Conservation (phyloP, 1,140 invertebrate genomes). For the Catajapyx aquilonaris region DNA sequence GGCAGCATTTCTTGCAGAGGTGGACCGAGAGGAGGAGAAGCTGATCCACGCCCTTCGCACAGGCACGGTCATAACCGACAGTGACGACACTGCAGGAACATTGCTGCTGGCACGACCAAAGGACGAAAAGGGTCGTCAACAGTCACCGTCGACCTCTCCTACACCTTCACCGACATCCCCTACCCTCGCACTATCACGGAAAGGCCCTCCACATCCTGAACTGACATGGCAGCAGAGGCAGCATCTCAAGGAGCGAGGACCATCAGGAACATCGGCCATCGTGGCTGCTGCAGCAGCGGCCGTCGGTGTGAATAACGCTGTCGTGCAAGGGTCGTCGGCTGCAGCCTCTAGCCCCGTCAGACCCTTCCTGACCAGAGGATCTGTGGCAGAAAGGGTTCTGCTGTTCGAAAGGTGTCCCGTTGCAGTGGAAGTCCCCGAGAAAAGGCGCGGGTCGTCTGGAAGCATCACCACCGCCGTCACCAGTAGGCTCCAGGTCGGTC, state of each 20-base stretch:
- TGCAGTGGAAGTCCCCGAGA: slow-evolving; percentile 21
- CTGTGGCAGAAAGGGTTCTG: slow-evolving; percentile 72
- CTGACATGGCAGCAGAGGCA: slow-evolving; percentile 39
- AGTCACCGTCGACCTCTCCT: too few species aligned
- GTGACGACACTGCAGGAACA: too few species aligned
- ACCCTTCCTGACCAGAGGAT: slow-evolving; percentile 68
- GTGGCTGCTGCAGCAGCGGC: slow-evolving; percentile 3
- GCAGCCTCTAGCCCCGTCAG: slow-evolving; percentile 54
- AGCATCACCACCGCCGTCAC: slow-evolving; percentile 6
- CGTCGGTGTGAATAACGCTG: neutral
- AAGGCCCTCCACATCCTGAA: slow-evolving; percentile 38
- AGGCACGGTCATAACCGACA: slow-evolving; percentile 40
- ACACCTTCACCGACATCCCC: too few species aligned
- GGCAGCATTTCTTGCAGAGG: too few species aligned
- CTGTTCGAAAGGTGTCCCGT: slow-evolving; percentile 81
- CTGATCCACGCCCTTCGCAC: slow-evolving; percentile 55
- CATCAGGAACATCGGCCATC: slow-evolving; percentile 11
- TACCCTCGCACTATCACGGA: slow-evolving; percentile 8
- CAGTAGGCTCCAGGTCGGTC: slow-evolving; percentile 2
- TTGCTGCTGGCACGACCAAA: slow-evolving; percentile 1
- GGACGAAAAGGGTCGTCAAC: neutral
- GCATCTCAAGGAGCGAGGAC: slow-evolving; percentile 26
- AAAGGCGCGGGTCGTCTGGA: too few species aligned
- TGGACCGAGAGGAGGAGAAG: slow-evolving; percentile 54
- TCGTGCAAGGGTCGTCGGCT: slow-evolving; percentile 15